These are phyloP conservation scores for Abscondita cerata DNA, from an alignment of 2,888 invertebrate species.

Conservation along the genomic window DNA sequence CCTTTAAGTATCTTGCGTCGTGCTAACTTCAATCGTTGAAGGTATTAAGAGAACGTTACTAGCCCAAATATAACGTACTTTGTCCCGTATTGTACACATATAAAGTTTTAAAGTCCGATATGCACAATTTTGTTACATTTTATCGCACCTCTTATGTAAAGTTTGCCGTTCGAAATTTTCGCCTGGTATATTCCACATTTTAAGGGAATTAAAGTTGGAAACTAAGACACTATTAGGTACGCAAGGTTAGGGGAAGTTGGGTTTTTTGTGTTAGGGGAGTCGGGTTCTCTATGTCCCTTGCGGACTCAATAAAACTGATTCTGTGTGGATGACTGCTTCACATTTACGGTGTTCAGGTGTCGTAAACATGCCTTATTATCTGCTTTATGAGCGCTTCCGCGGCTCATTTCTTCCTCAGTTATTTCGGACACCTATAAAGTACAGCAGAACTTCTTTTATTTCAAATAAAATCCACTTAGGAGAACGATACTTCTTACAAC, in stretches of 20 bases:
- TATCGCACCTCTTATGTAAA: too few species aligned
- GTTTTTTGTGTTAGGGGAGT: slow-evolving; percentile 13
- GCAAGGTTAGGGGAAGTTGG: slow-evolving; percentile 8
- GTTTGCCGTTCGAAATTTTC: neutral
- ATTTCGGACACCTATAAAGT: slow-evolving; percentile 51
- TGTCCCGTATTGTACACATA: slow-evolving; percentile 27
- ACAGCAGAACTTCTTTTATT: slow-evolving; percentile 44
- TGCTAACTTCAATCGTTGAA: slow-evolving; percentile 40
- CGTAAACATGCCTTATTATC: slow-evolving; percentile 58
- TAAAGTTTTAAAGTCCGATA: slow-evolving; percentile 20
- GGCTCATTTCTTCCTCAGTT: slow-evolving; percentile 49
- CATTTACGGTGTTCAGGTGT: slow-evolving; percentile 55
- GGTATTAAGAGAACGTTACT: slow-evolving; percentile 38
- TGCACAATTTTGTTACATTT: neutral
- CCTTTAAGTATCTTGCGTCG: slow-evolving; percentile 32
- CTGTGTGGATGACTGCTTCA: slow-evolving; percentile 50
- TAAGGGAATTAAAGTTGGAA: slow-evolving; percentile 10
- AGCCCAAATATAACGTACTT: slow-evolving; percentile 24
- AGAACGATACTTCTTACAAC: slow-evolving; percentile 24
- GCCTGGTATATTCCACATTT: neutral
- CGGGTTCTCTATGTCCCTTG: slow-evolving; percentile 23
- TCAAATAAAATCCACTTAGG: slow-evolving; percentile 42
- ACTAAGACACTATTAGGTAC: neutral
- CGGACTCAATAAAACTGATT: slow-evolving; percentile 42
- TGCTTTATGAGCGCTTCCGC: slow-evolving; percentile 53